These are phyloP conservation scores for Drosophila sp. DNA, from an alignment of 1,140 invertebrate genomes.

Conservation along the genomic window DNA sequence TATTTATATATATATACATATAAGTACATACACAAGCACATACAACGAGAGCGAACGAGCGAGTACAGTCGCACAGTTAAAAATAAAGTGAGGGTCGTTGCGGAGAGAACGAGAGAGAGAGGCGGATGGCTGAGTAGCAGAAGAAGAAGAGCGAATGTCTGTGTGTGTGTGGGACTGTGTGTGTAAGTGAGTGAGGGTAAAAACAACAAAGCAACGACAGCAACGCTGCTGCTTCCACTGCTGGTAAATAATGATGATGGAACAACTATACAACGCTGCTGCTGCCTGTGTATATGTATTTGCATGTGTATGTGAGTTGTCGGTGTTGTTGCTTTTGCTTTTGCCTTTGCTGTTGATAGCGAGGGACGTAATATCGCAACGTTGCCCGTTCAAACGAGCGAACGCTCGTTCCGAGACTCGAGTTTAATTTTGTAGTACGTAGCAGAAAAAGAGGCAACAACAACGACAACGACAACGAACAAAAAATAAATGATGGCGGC, in stretches of 20 bases:
- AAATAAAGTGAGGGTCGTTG: constrained; percentile 74
- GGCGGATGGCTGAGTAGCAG: constrained; percentile 26
- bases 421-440: constrained; percentile 82
- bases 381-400: constrained; percentile 75
- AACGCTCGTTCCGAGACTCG: constrained; percentile 73
- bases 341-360: constrained; percentile 65
- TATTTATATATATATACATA: too few relatives aligned
- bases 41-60: constrained; percentile 62
- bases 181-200: constrained; percentile 64
- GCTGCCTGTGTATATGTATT: constrained; percentile 32
- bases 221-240: constrained; percentile 48
- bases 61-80: constrained; percentile 83
- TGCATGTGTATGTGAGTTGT: constrained; percentile 44
- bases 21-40: constrained; percentile 1
- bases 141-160: constrained; percentile 36
- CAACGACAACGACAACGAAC: constrained; percentile 50
- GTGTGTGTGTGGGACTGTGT: constrained; percentile 17
- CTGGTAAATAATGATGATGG: constrained; percentile 83
- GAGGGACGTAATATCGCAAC: constrained; percentile 80
- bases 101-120: constrained; percentile 38
- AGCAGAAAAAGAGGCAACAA: constrained; percentile 75
- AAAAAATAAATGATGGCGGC: constrained; percentile 76
- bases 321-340: constrained; percentile 30
- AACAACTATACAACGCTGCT: constrained; percentile 56
- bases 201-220: constrained; percentile 74